Conservation (phyloP, 1,140 invertebrate genomes). For the Zaprionus davidi region DNA sequence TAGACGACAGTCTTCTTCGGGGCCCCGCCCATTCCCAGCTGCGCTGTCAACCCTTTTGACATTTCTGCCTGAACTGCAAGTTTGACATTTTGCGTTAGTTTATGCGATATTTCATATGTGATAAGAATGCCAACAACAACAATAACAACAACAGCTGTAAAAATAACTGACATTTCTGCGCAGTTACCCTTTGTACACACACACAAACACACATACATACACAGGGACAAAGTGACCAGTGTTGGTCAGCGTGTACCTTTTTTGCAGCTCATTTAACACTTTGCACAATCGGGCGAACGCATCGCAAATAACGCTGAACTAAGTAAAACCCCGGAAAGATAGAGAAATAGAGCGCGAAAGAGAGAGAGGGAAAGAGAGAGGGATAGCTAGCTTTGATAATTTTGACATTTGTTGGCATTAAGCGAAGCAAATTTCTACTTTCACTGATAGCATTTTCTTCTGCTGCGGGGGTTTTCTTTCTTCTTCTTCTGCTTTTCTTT, state of each 20-base stretch:
- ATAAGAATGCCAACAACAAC: slow-evolving; percentile 54
- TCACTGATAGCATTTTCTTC: slow-evolving; percentile 31
- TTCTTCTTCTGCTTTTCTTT: neutral
- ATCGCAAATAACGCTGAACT: slow-evolving; percentile 41
- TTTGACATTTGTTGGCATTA: slow-evolving; percentile 38
- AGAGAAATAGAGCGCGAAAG: neutral
- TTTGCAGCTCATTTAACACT: slow-evolving; percentile 54
- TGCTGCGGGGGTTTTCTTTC: neutral
- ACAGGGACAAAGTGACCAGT: slow-evolving; percentile 14
- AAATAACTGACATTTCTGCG: slow-evolving; percentile 59
- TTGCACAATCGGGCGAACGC: slow-evolving; percentile 36
- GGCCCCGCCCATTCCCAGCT: slow-evolving; percentile 2
- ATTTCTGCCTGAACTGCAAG: slow-evolving; percentile 59
- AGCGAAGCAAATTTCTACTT: slow-evolving; percentile 34
- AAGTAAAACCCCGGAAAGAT: neutral
- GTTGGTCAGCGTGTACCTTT: slow-evolving; percentile 38
- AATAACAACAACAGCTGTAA: slow-evolving; percentile 15
- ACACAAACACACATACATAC: neutral
- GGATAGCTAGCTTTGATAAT: slow-evolving; percentile 28
- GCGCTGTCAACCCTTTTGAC: slow-evolving; percentile 65
- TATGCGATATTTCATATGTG: slow-evolving; percentile 79
- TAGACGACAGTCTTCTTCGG: neutral
- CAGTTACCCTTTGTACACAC: slow-evolving; percentile 24
- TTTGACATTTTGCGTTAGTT: slow-evolving; percentile 81
- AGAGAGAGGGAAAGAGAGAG: neutral